Percentiles rank a stretch among this genome's conserved stretches.
phyloP scores from a whole-genome alignment of 2,797 vertebrate genomes.

The Erpetoichthys calabaricus region DNA sequence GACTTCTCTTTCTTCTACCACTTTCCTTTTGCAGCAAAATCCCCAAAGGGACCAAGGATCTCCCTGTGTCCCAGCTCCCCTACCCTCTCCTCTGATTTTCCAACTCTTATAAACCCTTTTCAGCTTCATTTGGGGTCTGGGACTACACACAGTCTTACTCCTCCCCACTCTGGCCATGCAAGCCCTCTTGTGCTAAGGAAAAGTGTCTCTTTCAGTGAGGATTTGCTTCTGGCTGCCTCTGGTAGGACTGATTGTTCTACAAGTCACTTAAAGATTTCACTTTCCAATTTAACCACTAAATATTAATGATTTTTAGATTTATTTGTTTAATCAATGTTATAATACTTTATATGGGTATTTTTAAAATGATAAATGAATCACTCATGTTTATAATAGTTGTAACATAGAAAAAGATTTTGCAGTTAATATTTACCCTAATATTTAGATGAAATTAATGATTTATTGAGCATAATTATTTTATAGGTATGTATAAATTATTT shows the following conservation, averaged over 20 bases:
- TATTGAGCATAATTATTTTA: too few species aligned
- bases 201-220: conserved; percentile 92
- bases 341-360: too few species aligned
- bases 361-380: too few species aligned
- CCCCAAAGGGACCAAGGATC: conserved; percentile 63
- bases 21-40: conserved; percentile 57
- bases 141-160: conserved; percentile 47
- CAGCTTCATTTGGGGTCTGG: conserved; percentile 51
- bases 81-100: conserved; percentile 62
- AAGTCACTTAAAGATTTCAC: conserved; percentile 2
- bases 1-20: conserved; percentile 39
- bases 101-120: conserved; percentile 63
- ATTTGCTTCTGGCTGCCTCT: conserved; percentile 84
- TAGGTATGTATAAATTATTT: too few species aligned
- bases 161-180: conserved; percentile 61
- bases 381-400: too few species aligned
- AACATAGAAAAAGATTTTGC: too few species aligned
- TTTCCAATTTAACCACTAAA: conserved; percentile 4
- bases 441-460: too few species aligned
- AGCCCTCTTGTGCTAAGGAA: conserved; percentile 84
- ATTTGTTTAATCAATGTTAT: neutral
- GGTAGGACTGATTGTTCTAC: conserved; percentile 74
- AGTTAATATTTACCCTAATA: too few species aligned
- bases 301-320: conserved; percentile 1
- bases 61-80: conserved; percentile 84